Evolutionary conservation across 2,888 invertebrate species (phyloP).

Genomic region (Drosophila sordidula): DNA sequence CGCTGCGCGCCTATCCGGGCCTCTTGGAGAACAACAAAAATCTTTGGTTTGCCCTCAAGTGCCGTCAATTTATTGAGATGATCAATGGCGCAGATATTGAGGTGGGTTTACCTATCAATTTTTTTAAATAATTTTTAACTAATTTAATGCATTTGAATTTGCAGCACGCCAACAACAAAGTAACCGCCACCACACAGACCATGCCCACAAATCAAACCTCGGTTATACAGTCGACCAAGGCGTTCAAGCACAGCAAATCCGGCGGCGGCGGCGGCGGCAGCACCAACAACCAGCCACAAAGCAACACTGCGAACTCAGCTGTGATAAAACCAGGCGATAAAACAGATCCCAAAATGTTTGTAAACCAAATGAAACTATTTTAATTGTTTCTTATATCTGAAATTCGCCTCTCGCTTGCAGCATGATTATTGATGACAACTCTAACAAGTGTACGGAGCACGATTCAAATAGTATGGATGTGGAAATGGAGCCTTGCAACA

Average conservation of each 20-base stretch:
- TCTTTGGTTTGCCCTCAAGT: constrained; percentile 97
- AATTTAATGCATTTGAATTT: background rate
- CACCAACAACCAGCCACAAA: constrained; percentile 65
- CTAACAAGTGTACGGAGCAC: constrained; percentile 82
- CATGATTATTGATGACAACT: constrained; percentile 88
- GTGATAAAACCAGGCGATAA: constrained; percentile 83
- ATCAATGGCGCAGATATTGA: constrained; percentile 95
- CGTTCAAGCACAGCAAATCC: constrained; percentile 82
- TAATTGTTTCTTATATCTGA: background rate
- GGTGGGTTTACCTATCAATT: constrained; percentile 46
- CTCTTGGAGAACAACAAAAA: constrained; percentile 95
- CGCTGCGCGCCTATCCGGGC: constrained; percentile 96
- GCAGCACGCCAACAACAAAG: constrained; percentile 70
- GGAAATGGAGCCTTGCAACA: constrained; percentile 85
- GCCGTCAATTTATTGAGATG: constrained; percentile 99
- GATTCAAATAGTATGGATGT: constrained; percentile 83
- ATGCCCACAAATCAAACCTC: constrained; percentile 89
- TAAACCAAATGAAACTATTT: background rate
- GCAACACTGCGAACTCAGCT: constrained; percentile 79
- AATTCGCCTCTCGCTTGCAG: constrained; percentile 29
- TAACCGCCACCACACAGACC: constrained; percentile 77
- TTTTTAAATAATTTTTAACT: background rate
- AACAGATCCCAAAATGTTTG: constrained; percentile 75
- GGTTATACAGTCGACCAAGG: constrained; percentile 92
- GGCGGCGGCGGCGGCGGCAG: constrained; percentile 55